Conservation (phyloP, 1,140 invertebrate species). For the Ditylenchus dipsaci region DNA sequence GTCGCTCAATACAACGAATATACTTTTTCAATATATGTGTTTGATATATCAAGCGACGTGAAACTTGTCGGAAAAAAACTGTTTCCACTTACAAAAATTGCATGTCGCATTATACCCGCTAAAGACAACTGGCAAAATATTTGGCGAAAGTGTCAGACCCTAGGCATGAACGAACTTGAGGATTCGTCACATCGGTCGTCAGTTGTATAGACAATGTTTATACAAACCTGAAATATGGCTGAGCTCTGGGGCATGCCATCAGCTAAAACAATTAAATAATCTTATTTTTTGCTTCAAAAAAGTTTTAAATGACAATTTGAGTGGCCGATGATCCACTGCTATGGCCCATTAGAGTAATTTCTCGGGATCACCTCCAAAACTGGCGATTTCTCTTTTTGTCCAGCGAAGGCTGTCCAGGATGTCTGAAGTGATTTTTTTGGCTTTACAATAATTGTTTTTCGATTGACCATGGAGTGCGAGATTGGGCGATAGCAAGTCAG, state of each 20-base stretch:
- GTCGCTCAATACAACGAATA: too few species aligned
- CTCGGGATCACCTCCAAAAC: slow-evolving; percentile 71
- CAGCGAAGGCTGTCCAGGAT: slow-evolving; percentile 62
- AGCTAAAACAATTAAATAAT: neutral
- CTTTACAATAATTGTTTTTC: neutral
- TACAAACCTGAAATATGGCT: neutral
- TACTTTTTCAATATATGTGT: too few species aligned
- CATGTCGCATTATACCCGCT: too few species aligned
- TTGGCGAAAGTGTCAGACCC: too few species aligned
- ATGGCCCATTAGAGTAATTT: slow-evolving; percentile 62
- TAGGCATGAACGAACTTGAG: too few species aligned
- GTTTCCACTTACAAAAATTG: too few species aligned
- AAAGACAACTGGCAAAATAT: too few species aligned
- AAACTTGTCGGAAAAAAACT: too few species aligned
- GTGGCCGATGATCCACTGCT: slow-evolving; percentile 10
- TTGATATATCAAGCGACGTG: too few species aligned
- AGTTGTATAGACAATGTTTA: too few species aligned
- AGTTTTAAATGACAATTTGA: slow-evolving; percentile 9
- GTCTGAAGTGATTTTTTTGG: neutral
- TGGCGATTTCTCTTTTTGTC: slow-evolving; percentile 69
- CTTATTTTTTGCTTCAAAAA: neutral
- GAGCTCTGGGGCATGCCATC: neutral
- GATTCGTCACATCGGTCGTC: too few species aligned
- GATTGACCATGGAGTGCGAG: neutral
- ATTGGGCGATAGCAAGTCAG: slow-evolving; percentile 1